A percentile compares a stretch with the other conserved stretches of the same genome.
These are phyloP conservation scores for Syngnathus scovelli DNA, from an alignment of 2,113 vertebrate genomes.

Conservation along the genomic window DNA sequence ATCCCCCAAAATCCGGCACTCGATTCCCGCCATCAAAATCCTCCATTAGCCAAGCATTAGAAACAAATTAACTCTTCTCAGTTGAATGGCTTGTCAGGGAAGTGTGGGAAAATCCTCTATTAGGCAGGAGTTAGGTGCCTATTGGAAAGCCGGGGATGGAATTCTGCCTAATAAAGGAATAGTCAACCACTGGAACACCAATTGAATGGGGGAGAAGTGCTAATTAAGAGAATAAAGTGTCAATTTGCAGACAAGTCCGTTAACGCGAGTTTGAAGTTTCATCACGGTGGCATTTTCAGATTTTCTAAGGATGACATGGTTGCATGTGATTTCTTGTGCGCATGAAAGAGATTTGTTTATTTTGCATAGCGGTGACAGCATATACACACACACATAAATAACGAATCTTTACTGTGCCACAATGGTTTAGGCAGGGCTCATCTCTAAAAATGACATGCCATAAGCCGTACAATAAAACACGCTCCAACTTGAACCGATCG, in stretches of 20 bases:
- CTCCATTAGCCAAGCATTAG: conserved; percentile 77
- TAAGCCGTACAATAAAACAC: conserved; percentile 48
- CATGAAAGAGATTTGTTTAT: conserved; percentile 40
- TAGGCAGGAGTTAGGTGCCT: conserved; percentile 74
- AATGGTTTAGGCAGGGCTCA: conserved; percentile 35
- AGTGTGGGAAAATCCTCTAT: conserved; percentile 76
- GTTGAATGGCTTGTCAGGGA: conserved; percentile 67
- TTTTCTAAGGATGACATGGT: conserved; percentile 38
- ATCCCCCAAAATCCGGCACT: conserved; percentile 57
- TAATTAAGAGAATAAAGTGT: conserved; percentile 75
- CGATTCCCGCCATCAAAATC: conserved; percentile 64
- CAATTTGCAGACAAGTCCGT: conserved; percentile 59
- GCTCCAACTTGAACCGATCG: conserved; percentile 56
- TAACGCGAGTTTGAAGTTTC: conserved; percentile 57
- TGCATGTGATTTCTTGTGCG: conserved; percentile 28
- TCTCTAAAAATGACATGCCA: conserved; percentile 51
- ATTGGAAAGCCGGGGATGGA: conserved; percentile 72
- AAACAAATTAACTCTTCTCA: conserved; percentile 76
- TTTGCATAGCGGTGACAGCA: conserved; percentile 36
- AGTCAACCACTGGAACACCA: conserved; percentile 70
- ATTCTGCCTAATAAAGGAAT: conserved; percentile 73
- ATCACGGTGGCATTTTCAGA: conserved; percentile 33
- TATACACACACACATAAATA: conserved; percentile 64
- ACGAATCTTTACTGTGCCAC: conserved; percentile 41
- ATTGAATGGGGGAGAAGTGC: conserved; percentile 66